A percentile compares a stretch with the other conserved stretches of the same genome.
phyloP scores from a whole-genome alignment of 1,140 invertebrate species.

The Pogonomyrmex californicus region DNA sequence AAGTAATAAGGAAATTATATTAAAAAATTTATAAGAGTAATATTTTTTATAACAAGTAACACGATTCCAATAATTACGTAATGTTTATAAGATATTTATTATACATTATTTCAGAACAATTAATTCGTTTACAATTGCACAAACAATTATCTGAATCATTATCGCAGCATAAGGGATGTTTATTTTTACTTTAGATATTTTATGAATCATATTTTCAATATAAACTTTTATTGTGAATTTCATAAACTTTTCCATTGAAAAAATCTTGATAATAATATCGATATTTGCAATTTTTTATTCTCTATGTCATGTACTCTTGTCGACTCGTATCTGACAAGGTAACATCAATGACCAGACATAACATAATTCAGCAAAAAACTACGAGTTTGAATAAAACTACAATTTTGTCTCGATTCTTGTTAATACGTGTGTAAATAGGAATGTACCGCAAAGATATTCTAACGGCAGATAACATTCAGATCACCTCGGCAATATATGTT shows the following conservation, averaged over 20 bases:
- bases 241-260: background rate
- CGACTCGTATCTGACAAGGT: background rate
- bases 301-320: background rate
- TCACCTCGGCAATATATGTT: background rate
- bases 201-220: background rate
- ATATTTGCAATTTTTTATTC: background rate
- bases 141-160: too few relatives aligned
- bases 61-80: background rate
- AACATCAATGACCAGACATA: background rate
- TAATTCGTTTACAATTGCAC: background rate
- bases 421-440: background rate
- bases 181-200: background rate
- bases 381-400: background rate
- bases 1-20: background rate
- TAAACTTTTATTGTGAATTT: background rate
- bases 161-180: background rate
- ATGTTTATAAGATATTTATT: background rate
- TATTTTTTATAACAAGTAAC: background rate
- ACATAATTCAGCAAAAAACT: background rate
- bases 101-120: background rate
- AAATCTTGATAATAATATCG: background rate
- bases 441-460: slow-evolving; percentile 9
- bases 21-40: background rate
- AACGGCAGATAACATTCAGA: background rate
- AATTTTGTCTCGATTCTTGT: background rate